Evolutionary conservation across 2,797 vertebrate genomes (phyloP).

Genomic region (Tiaroga cobitis): DNA sequence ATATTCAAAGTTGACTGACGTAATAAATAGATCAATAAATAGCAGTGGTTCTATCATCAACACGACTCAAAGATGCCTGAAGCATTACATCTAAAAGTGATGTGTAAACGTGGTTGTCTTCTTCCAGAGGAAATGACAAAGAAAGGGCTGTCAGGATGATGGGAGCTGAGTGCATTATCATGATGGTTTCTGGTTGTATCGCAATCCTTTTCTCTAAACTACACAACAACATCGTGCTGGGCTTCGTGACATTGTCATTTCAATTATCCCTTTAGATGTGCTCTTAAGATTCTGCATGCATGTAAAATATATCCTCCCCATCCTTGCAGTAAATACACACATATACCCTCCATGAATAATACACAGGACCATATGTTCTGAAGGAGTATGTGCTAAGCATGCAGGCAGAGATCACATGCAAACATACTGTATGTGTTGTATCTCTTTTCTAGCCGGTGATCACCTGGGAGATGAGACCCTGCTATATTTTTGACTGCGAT

Average conservation of each 20-base stretch:
- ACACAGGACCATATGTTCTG: constrained; percentile 44
- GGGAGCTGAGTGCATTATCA: constrained; percentile 35
- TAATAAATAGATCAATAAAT: not conserved
- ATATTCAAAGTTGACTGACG: not conserved
- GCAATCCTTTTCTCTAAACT: constrained; percentile 37
- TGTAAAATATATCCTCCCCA: constrained; percentile 20
- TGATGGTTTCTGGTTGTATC: constrained; percentile 46
- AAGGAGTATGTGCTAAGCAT: constrained; percentile 45
- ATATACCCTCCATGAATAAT: constrained; percentile 24
- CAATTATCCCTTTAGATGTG: constrained; percentile 37
- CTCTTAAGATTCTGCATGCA: constrained; percentile 21
- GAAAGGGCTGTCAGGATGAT: constrained; percentile 42
- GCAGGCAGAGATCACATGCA: constrained; percentile 20
- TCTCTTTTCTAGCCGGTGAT: not conserved
- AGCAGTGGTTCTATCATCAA: not conserved
- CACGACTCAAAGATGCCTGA: not conserved
- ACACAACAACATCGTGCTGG: not conserved
- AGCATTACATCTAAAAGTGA: not conserved
- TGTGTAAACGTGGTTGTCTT: not conserved
- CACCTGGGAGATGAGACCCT: not conserved
- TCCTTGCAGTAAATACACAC: not conserved
- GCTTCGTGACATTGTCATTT: constrained; percentile 21
- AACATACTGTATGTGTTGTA: not conserved
- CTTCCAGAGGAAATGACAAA: constrained; percentile 20
- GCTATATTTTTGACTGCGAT: not conserved